A percentile compares a stretch with the other conserved stretches of the same genome.
Conservation (phyloP, 2,888 invertebrate species). For the Pelosia muscerda region DNA sequence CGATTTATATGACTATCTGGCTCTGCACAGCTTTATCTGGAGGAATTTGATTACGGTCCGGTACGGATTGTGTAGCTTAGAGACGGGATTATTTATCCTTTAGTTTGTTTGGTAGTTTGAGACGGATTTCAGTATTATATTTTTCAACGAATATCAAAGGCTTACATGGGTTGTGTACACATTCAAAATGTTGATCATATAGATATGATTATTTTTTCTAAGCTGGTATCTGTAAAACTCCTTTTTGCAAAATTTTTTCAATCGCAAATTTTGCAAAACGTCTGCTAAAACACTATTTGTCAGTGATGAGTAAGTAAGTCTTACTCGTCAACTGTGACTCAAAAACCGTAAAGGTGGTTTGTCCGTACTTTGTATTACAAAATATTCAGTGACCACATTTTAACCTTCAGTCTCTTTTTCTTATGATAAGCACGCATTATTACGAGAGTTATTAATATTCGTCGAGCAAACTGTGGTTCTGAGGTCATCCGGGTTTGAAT, state of each 20-base stretch:
- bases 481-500: background rate
- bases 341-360: too few relatives aligned
- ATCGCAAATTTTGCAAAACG: background rate
- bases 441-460: background rate
- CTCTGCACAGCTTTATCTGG: conserved; percentile 38
- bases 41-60: conserved; percentile 35
- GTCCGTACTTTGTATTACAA: too few relatives aligned
- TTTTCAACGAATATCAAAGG: background rate
- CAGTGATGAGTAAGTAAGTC: background rate
- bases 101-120: background rate
- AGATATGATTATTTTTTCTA: too few relatives aligned
- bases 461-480: background rate
- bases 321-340: background rate
- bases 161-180: background rate
- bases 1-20: conserved; percentile 44
- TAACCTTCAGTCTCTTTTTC: background rate
- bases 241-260: too few relatives aligned
- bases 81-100: background rate
- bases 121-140: background rate
- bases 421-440: background rate
- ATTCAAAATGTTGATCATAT: background rate
- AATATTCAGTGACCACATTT: too few relatives aligned
- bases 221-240: too few relatives aligned
- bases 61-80: background rate
- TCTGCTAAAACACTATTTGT: background rate